phyloP scores from a whole-genome alignment of 1,140 invertebrate genomes.

The Drosophila kohkoa region DNA sequence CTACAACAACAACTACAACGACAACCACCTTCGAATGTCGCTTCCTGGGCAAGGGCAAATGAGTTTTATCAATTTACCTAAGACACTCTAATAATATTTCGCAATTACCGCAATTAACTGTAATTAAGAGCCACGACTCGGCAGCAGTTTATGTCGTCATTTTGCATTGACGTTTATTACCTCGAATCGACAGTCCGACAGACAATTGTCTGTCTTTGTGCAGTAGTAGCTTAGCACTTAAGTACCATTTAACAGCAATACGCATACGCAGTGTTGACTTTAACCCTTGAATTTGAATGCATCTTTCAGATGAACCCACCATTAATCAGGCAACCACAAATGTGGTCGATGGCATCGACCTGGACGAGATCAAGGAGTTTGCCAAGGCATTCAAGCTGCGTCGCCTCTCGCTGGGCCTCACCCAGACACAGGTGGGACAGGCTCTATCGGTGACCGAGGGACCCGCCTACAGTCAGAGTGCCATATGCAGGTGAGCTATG shows the following conservation, averaged over 20 bases:
- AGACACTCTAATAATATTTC: conserved; percentile 68
- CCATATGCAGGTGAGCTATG: conserved; percentile 96
- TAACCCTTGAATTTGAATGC: conserved; percentile 18
- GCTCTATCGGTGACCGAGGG: conserved; percentile 98
- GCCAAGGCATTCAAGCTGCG: conserved; percentile 98
- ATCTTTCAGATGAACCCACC: conserved; percentile 91
- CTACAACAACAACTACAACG: not conserved
- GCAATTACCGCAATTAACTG: conserved; percentile 79
- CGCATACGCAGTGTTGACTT: conserved; percentile 9
- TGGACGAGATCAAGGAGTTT: conserved; percentile 99
- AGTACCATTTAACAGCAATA: conserved; percentile 18
- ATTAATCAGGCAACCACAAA: conserved; percentile 97
- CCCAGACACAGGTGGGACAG: conserved; percentile 98
- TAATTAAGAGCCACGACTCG: conserved; percentile 65
- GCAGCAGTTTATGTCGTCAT: conserved; percentile 64
- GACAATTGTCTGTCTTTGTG: not conserved
- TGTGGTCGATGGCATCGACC: conserved; percentile 97
- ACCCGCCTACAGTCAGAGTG: conserved; percentile 98
- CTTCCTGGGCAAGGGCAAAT: conserved; percentile 28
- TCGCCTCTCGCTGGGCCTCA: conserved; percentile 95
- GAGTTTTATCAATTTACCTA: conserved; percentile 73
- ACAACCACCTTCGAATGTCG: conserved; percentile 11
- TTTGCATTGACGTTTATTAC: conserved; percentile 51
- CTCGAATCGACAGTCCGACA: not conserved
- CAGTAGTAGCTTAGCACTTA: conserved; percentile 39